Base-by-base conservation (phyloP, 2,797 vertebrate species). In the Linurgus olivaceus region DNA sequence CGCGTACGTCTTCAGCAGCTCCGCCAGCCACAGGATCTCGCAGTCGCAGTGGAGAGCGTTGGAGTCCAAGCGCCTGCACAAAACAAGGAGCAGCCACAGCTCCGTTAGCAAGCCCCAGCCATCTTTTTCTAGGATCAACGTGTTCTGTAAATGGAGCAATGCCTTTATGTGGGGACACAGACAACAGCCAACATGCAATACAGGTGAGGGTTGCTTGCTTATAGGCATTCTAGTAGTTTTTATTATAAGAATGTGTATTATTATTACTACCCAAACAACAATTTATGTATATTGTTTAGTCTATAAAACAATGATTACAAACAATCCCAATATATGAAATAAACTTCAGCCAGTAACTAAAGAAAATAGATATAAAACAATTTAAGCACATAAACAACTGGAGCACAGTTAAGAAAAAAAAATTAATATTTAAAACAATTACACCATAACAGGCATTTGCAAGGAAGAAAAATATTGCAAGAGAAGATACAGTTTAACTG, bases 1-100 rank as follows among this genome's bases (percentile, higher is more conserved):
- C 0, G 99, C 99, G 0, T 99, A 99, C 4, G 98, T 98, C 96
- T 99, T 99, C 92, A 99, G 95, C 92, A 99, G 97, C 94, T 99
- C 99, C 0, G 99, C 99, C 97, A 99, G 96, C 99, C 99, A 99
- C 72, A 99, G 98, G 93, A 99, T 98, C 83, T 99, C 99, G 75
- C 99, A 99, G 98, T 99, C 99, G 59, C 99, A 99, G 97, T 98
- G 99, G 42, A 99, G 98, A 1, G 98, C 96, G 2, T 99, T 99
- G 6, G 99, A 99, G 96, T 99, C 99, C 97, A 99, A 97, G 11
- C 99, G 98, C 96, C 99, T 99, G 96, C 23, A 62, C 17, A 72
- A 73, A 89, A 86, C 35, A 92, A 85, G 61, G 25, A 28, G 48
- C 19, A 31, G 73, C 13, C 68, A 62, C 33, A 55, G 33, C 17